Percentiles rank a stretch among this genome's conserved stretches.
phyloP scores from a whole-genome alignment of 2,888 invertebrate genomes.

The Dexiosoma caninum region DNA sequence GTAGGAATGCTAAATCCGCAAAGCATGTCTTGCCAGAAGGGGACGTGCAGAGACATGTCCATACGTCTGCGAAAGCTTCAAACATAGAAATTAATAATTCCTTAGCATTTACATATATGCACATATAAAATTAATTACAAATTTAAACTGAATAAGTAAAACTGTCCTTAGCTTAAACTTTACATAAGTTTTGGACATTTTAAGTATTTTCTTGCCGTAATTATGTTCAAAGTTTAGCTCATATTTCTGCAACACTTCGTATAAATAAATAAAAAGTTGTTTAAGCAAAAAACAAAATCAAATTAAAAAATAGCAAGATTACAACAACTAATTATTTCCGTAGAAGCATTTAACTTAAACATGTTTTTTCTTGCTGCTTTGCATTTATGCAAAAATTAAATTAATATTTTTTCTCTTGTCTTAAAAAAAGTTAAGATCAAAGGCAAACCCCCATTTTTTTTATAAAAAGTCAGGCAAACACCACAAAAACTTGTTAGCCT shows the following conservation, averaged over 20 bases:
- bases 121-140: too few species aligned
- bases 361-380: constrained; percentile 61
- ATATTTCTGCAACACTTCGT: constrained; percentile 30
- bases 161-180: constrained; percentile 13
- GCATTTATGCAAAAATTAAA: constrained; percentile 69
- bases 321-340: constrained; percentile 77
- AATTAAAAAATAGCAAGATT: constrained; percentile 67
- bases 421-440: constrained; percentile 48
- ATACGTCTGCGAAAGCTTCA: too few species aligned
- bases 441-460: constrained; percentile 28
- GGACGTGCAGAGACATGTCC: too few species aligned
- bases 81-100: too few species aligned
- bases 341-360: constrained; percentile 55
- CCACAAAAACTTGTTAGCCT: neutral
- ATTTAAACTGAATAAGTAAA: neutral
- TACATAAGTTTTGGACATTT: constrained; percentile 57
- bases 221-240: constrained; percentile 39
- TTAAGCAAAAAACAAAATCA: neutral
- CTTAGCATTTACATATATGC: too few species aligned
- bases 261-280: neutral
- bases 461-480: constrained; percentile 10
- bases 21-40: too few species aligned
- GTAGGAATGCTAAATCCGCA: too few species aligned
- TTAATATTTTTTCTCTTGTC: constrained; percentile 71
- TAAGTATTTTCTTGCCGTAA: constrained; percentile 12